Base-by-base conservation (phyloP, 2,113 vertebrate genomes). In the Lophochroa leadbeateri region DNA sequence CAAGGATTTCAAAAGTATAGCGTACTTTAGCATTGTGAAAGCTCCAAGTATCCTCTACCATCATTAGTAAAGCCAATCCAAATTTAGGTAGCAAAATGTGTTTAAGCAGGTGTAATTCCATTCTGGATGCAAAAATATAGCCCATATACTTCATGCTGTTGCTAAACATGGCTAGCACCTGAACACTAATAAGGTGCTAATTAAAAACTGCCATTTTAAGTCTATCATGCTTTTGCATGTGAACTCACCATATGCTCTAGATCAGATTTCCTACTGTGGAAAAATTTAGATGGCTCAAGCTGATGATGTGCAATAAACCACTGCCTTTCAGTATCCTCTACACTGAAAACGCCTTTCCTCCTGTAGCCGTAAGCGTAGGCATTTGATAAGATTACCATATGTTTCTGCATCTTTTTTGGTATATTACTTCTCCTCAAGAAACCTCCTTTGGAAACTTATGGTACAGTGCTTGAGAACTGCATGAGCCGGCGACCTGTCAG, bases 151-250 rank as follows among this genome's bases (percentile, higher is more conserved):
- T 87, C 82, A 70, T 86, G 72, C 60, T 94, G 86, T 52, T 92
- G 50, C 79, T 95, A 86, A 92, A 82, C 65, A 85, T 47, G 89
- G 75, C 53, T 87, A 93, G 86, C 79, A 94, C 95, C 94, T 92
- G 94, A 96, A 35, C 94, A 86, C 63, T 96, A 97, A 96, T 88
- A 91, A 92, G 82, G 71, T 86, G 79, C 46, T 96, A 95, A 97
- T 97, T 96, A 97, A 91, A 94, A 96, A 46, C 57, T 97, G 93
- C 89, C 93, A 96, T 91, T 95, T 92, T 86, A 92, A 95, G 82
- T 87, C 81, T 81, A 57, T 88, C 19, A 2, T 87, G 53, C 25
- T 94, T 94, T 85, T 80, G 82, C 70, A 90, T 27, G 17, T 90
- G 91, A 95, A 85, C 74, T 96, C 55, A 69, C 89, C 96, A 97